Evolutionary conservation across 2,888 invertebrate genomes (phyloP), one percentile per base, ranked within the genome.

Genomic region (Tridacna crocea): DNA sequence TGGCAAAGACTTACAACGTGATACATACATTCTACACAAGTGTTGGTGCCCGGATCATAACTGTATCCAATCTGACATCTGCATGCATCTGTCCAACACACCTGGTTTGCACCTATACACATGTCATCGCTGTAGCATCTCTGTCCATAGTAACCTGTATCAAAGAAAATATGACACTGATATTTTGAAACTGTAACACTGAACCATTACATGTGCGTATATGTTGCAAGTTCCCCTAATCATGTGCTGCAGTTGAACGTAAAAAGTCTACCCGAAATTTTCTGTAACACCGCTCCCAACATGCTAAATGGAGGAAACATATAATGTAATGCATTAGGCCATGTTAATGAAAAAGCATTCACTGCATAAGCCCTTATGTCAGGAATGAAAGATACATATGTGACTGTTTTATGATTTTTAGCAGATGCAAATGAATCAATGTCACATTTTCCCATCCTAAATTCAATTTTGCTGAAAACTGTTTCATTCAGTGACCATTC

Each of bases 221-320:
- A 51, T 13, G 12, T 17, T 13, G 51, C 12, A 51, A 13, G 51
- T 51, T 13, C 13, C 51, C 12, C 13, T 51, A 17, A 51, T 13
- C 17, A 51, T 51, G 51, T 51, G 51, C 12, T 51, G 51, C 51
- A 12, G 51, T 51, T 13, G 17, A 51, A 51, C 58, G 17, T 58
- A 11, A 58, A 58, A 58, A 58, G 68, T 82, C 82, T 19, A 70
- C 27, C 12, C 15, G 12, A 19, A n/a, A 85, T 15, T 73, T 86
- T 86, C 72, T 86, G 77, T 4, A 83, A 47, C 6, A 83, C 76
- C 17, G 0, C 4, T 48, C 80, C 81, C 15, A 86, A 24, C 15
- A 83, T 12, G 58, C 83, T 86, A 72, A 87, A 87, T 80, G 84
- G 87, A 24, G 73, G 79, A 66, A 84, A 84, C n/a, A 84, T 76